Percentiles rank a stretch among this genome's conserved stretches.
Evolutionary conservation across 1,140 invertebrate species (phyloP).

Genomic region (Pseudoatta argentina): DNA sequence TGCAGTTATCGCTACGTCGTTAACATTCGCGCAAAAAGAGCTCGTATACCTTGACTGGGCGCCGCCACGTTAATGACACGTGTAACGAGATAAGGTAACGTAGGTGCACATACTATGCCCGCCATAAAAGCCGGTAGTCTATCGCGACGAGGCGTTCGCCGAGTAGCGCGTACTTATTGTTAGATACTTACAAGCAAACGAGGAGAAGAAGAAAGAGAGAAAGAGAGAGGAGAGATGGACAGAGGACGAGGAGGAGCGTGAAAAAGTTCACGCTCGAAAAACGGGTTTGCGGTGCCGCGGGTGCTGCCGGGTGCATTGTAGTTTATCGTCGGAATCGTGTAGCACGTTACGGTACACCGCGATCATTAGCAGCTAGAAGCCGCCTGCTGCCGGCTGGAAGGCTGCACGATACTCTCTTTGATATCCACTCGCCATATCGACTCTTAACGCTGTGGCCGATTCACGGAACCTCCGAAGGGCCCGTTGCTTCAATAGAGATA

Average conservation of each 20-base stretch:
- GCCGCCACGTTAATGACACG: constrained; percentile 44
- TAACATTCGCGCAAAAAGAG: constrained; percentile 50
- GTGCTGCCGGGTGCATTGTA: constrained; percentile 68
- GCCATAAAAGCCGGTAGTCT: constrained; percentile 47
- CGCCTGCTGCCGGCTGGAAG: constrained; percentile 67
- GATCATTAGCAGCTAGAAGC: constrained; percentile 78
- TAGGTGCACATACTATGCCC: constrained; percentile 27
- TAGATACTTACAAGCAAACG: constrained; percentile 52
- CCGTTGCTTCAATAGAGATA: neutral
- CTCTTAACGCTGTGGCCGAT: constrained; percentile 53
- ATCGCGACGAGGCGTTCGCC: constrained; percentile 46
- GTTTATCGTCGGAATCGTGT: constrained; percentile 77
- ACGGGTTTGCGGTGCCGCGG: constrained; percentile 75
- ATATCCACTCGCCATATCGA: constrained; percentile 64
- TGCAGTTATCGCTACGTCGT: constrained; percentile 44
- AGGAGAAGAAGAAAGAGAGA: neutral
- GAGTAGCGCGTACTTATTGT: constrained; percentile 53
- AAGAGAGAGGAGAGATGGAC: constrained; percentile 4
- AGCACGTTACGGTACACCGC: constrained; percentile 76
- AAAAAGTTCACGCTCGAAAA: constrained; percentile 73
- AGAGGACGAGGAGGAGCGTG: constrained; percentile 48
- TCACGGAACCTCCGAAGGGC: constrained; percentile 60
- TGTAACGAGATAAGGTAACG: constrained; percentile 57
- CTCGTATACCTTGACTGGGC: constrained; percentile 37
- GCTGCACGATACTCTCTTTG: constrained; percentile 73